Base-by-base conservation (phyloP, 2,113 vertebrate genomes). In the Pituophis catenifer region DNA sequence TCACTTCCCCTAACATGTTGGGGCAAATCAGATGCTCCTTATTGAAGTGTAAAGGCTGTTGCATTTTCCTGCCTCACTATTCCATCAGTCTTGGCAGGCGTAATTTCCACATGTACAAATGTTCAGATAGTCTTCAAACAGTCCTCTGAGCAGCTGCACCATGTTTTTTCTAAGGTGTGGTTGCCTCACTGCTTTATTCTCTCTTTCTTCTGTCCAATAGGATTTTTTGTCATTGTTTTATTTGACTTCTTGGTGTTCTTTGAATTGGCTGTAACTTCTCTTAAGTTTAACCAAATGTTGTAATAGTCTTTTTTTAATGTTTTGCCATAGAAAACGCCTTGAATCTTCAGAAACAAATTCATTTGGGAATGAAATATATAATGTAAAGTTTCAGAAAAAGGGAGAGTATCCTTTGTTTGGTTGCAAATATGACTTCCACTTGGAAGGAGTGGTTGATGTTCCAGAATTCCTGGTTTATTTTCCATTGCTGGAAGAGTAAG, bases 401-500 rank as follows among this genome's bases (percentile, higher is more conserved):
- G 99, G 98, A 81, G 97, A 97, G 7, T 99, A 99, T 90, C 98
- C 99, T 7, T 97, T 99, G 93, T 99, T 99, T 92, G 99, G 99
- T 92, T 99, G 99, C 97, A 98, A 99, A 96, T 99, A 99, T 93
- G 98, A 99, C 96, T 99, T 99, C 96, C 98, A 97, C 95, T 98
- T 99, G 55, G 99, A 99, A 97, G 99, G 98, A 38, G 99, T 99
- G 2, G 99, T 99, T 91, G 97, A 99, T 92, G 98, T 99, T 3
- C 99, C 99, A 0, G 99, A 99, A 96, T 99, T 99, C 96, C 98
- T 99, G 89, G 99, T 99, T 93, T 99, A 99, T 96, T 99, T 99
- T 94, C 99, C 99, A 2, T 97, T 99, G 38, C 96, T 99, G 48
- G 98, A 98, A 95, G 98, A 99, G 99, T 99, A 98, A 98, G 99